Conservation (phyloP, 2,888 invertebrate genomes). For the Sialis lutaria region DNA sequence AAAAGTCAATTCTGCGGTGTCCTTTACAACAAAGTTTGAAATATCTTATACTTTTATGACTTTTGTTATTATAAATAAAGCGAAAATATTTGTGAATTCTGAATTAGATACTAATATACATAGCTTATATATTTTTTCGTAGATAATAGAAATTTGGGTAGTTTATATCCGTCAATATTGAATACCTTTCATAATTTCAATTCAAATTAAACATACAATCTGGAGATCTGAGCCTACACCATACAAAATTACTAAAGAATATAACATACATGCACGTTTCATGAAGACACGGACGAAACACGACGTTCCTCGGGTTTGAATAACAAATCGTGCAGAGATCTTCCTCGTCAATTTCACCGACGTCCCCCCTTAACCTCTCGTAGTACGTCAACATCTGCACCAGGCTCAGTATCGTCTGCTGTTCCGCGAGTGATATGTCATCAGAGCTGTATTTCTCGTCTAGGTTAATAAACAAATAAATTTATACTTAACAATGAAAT, state of each 20-base stretch:
- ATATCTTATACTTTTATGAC: no score
- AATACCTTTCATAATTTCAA: no score
- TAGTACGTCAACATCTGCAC: not conserved
- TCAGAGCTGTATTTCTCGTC: not conserved
- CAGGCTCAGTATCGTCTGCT: not conserved
- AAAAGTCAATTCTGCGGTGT: no score
- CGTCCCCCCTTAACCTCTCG: not conserved
- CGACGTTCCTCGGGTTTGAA: conserved; percentile 2
- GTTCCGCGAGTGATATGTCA: conserved; percentile 2
- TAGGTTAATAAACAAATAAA: not conserved
- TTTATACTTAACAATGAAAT: no score
- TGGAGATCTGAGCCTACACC: not conserved
- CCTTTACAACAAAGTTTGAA: no score
- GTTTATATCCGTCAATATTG: no score
- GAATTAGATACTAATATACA: no score
- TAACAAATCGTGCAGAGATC: conserved; percentile 4
- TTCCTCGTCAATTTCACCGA: not conserved
- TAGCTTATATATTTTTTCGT: no score
- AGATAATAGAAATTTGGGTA: no score
- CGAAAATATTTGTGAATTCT: no score
- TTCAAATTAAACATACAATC: no score
- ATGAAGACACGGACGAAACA: conserved; percentile 2
- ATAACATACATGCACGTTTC: conserved; percentile 4
- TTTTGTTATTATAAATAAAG: no score
- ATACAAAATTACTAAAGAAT: not conserved